A percentile compares a stretch with the other conserved stretches of the same genome.
These are phyloP conservation scores for Eupristina koningsbergeri DNA, from an alignment of 1,140 invertebrate species.

Conservation along the genomic window DNA sequence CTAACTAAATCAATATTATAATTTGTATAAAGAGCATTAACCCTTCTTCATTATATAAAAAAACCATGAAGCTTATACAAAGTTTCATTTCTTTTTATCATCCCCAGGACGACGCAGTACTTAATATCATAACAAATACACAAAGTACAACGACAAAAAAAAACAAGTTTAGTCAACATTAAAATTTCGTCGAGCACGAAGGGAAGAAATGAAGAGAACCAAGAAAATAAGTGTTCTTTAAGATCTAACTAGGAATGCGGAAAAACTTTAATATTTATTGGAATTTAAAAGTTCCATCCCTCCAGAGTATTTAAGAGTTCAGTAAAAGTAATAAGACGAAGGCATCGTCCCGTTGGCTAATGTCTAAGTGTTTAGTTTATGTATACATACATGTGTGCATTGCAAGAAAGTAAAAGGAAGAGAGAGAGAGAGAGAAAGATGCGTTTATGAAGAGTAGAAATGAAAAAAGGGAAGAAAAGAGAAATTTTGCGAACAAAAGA, in stretches of 20 bases:
- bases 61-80: conserved; percentile 35
- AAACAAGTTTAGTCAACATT: conserved; percentile 1
- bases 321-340: conserved; percentile 65
- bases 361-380: background rate
- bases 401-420: no score
- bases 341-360: background rate
- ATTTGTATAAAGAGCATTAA: conserved; percentile 31
- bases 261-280: conserved; percentile 70
- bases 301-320: conserved; percentile 68
- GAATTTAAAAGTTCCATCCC: conserved; percentile 67
- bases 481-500: no score
- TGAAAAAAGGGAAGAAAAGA: no score
- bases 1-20: conserved; percentile 10
- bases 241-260: conserved; percentile 54
- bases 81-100: conserved; percentile 33
- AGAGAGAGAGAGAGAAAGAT: no score
- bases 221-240: conserved; percentile 48
- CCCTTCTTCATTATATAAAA: conserved; percentile 46
- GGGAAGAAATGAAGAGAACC: conserved; percentile 14
- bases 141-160: conserved; percentile 36
- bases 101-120: conserved; percentile 17
- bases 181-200: conserved; percentile 26
- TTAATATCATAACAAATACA: conserved; percentile 51
- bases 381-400: no score
- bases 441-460: no score